These are phyloP conservation scores for Trinectes maculatus DNA, from an alignment of 2,113 vertebrate genomes.

Conservation along the genomic window DNA sequence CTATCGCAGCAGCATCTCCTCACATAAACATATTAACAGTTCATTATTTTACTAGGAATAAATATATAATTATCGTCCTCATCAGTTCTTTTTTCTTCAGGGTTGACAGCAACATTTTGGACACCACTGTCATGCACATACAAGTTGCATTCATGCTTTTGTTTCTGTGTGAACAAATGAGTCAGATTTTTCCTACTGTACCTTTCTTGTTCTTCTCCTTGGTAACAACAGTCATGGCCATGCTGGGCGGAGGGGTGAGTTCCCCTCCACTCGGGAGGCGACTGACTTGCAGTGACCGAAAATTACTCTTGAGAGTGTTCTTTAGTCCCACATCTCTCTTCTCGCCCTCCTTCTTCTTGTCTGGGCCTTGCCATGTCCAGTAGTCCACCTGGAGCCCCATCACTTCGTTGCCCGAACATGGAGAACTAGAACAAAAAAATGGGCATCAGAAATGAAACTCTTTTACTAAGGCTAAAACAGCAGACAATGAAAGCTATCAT, in stretches of 20 bases:
- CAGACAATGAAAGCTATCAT: neutral
- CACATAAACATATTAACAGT: no score
- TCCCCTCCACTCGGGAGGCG: slow-evolving; percentile 87
- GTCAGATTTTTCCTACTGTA: slow-evolving; percentile 7
- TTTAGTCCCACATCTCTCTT: slow-evolving; percentile 85
- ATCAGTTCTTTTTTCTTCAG: no score
- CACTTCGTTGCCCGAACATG: slow-evolving; percentile 86
- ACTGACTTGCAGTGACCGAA: slow-evolving; percentile 92
- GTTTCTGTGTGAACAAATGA: neutral
- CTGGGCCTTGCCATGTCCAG: slow-evolving; percentile 88
- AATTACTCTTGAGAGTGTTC: slow-evolving; percentile 94
- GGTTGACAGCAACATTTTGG: no score
- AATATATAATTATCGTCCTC: no score
- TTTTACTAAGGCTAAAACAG: slow-evolving; percentile 33
- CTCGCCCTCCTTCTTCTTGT: slow-evolving; percentile 86
- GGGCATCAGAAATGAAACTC: neutral
- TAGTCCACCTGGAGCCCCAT: slow-evolving; percentile 96
- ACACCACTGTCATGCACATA: neutral
- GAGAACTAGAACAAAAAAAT: slow-evolving; percentile 61
- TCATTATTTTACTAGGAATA: no score
- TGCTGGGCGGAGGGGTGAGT: slow-evolving; percentile 86
- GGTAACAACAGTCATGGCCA: slow-evolving; percentile 95
- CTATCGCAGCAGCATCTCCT: no score
- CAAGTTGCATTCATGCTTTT: neutral
- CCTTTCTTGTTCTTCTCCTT: slow-evolving; percentile 91